Percentiles rank a stretch among this genome's conserved stretches.
Conservation (phyloP, 1,140 invertebrate species). For the Drepana arcuata region DNA sequence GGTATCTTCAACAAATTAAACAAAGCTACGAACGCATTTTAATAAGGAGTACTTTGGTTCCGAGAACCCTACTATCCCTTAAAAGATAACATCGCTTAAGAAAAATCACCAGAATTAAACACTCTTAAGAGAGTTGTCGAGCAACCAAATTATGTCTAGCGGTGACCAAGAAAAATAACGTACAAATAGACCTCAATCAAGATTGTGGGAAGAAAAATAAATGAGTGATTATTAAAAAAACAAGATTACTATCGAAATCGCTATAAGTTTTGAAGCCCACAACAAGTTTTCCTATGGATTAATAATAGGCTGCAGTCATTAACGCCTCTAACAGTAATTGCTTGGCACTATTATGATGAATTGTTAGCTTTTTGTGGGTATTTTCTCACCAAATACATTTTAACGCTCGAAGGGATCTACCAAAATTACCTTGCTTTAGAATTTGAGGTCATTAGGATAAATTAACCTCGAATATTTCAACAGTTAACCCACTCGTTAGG, state of each 20-base stretch:
- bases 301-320: slow-evolving; percentile 58
- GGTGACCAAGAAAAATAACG: slow-evolving; percentile 41
- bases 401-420: slow-evolving; percentile 42
- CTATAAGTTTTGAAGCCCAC: slow-evolving; percentile 49
- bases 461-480: slow-evolving; percentile 1
- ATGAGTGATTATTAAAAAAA: slow-evolving; percentile 64
- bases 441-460: background rate
- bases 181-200: slow-evolving; percentile 59
- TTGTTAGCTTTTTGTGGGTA: slow-evolving; percentile 51
- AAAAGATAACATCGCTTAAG: slow-evolving; percentile 26
- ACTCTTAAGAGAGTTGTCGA: slow-evolving; percentile 50
- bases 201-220: slow-evolving; percentile 62
- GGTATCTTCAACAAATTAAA: no score
- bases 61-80: slow-evolving; percentile 21
- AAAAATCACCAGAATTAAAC: slow-evolving; percentile 50
- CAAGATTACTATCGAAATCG: slow-evolving; percentile 63
- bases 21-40: no score
- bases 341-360: slow-evolving; percentile 66
- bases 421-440: background rate
- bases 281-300: slow-evolving; percentile 55
- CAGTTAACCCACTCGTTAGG: background rate
- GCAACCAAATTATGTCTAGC: slow-evolving; percentile 45
- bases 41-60: no score
- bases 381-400: slow-evolving; percentile 35
- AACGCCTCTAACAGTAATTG: slow-evolving; percentile 64